Evolutionary conservation across 2,888 invertebrate genomes (phyloP), one percentile per base, ranked within the genome.

Genomic region (Andrena hattorfiana): DNA sequence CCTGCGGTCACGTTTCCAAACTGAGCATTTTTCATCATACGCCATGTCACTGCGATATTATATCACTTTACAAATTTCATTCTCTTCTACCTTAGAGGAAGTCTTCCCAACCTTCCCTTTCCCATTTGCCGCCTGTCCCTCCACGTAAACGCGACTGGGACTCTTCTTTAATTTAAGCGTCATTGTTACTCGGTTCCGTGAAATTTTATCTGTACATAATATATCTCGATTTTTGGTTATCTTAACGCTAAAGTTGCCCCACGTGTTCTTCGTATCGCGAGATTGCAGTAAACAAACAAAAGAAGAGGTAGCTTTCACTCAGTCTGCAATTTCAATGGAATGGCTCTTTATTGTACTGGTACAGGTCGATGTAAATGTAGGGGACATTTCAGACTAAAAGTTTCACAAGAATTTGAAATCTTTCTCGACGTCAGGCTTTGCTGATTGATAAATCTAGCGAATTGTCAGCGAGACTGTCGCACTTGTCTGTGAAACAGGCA

Each of bases 401-500:
- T 51, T 60, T 71, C 13, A 67, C 66, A 62, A 67, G 51, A 77
- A 70, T 78, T 80, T 79, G 1, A 8, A 42, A 28, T 4, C 4
- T 10, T 13, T 28, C 20, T 49, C 10, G n/a, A 13, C 10, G 16
- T 20, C 28, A 5, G 5, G 16, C 20, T 23, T 23, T 16, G 7
- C 0, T 13, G 20, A 6, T 20, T 20, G 32, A 13, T 20, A 8
- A 63, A 3, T 13, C 23, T 30, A 20, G n/a, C 32, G 10, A 64
- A 49, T 77, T 16, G 67, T 63, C 69, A 81, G 59, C 62, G 76
- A 10, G 56, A 8, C 26, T 42, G 72, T 23, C 90, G 90, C 56
- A 88, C 84, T 81, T 93, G 92, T 28, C 90, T 90, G 76, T 92
- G 88, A 81, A 93, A 93, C 2, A 94, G 87, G 78, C 94, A 94